These are phyloP conservation scores for Hoplostethus mediterraneus DNA, from an alignment of 2,797 vertebrate species.

Conservation along the genomic window DNA sequence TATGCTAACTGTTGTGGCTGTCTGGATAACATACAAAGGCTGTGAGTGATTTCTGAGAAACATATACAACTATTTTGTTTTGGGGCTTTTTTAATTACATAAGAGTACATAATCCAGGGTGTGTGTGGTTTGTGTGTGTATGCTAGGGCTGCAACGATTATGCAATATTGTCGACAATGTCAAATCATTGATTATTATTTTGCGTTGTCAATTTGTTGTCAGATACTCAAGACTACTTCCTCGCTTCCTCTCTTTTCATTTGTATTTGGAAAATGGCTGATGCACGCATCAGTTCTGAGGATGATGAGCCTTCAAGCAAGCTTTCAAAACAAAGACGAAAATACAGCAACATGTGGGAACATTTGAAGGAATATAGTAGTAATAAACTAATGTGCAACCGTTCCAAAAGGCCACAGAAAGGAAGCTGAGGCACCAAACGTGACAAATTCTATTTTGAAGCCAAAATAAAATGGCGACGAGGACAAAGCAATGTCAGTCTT, in stretches of 20 bases:
- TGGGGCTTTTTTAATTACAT: background rate
- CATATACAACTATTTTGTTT: slow-evolving; percentile 27
- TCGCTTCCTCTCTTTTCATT: background rate
- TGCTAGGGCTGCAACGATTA: background rate
- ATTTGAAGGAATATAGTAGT: background rate
- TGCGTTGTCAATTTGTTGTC: background rate
- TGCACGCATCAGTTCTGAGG: too few relatives aligned
- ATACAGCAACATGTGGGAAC: background rate
- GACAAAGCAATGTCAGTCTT: too few relatives aligned
- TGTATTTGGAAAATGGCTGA: background rate
- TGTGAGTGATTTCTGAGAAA: slow-evolving; percentile 34
- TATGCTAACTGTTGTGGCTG: slow-evolving; percentile 61
- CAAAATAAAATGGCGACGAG: too few relatives aligned
- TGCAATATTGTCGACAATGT: background rate
- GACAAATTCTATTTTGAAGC: too few relatives aligned
- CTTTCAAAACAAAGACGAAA: background rate
- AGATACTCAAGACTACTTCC: background rate
- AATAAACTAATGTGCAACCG: background rate
- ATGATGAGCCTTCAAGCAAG: background rate
- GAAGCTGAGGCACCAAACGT: too few relatives aligned
- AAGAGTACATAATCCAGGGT: slow-evolving; percentile 1
- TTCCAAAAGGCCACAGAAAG: too few relatives aligned
- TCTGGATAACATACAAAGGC: slow-evolving; percentile 25
- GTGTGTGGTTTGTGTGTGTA: slow-evolving; percentile 5
- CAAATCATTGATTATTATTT: slow-evolving; percentile 7